Evolutionary conservation across 1,140 invertebrate species (phyloP).

Genomic region (Oncopodura yosiiana): DNA sequence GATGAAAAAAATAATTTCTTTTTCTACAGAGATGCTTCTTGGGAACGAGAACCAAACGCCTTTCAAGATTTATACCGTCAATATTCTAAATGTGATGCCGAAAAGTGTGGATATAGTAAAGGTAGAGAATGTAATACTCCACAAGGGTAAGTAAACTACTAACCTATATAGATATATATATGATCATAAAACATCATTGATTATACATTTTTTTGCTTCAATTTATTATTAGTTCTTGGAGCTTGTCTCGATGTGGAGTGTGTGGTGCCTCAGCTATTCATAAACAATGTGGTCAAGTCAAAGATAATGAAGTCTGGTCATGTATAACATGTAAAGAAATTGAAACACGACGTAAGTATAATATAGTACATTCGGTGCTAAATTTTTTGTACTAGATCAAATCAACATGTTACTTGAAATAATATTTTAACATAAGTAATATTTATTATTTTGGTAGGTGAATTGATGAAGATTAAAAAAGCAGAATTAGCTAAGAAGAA

Average conservation of each 20-base stretch:
- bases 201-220: constrained; percentile 13
- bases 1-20: constrained; percentile 9
- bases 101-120: constrained; percentile 48
- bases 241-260: constrained; percentile 45
- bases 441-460: too few relatives aligned
- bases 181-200: constrained; percentile 16
- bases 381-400: too few relatives aligned
- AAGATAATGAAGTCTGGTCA: constrained; percentile 35
- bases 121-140: constrained; percentile 45
- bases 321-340: constrained; percentile 17
- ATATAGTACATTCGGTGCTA: too few relatives aligned
- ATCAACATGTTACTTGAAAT: too few relatives aligned
- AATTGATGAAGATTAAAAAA: too few relatives aligned
- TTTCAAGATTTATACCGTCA: constrained; percentile 51
- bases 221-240: constrained; percentile 41
- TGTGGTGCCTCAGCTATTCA: constrained; percentile 53
- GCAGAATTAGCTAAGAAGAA: constrained; percentile 1
- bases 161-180: not conserved
- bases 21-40: constrained; percentile 52
- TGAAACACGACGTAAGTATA: constrained; percentile 9
- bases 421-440: too few relatives aligned
- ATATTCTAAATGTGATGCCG: constrained; percentile 49
- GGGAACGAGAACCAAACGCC: constrained; percentile 56
- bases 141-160: constrained; percentile 42
- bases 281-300: constrained; percentile 42